phyloP scores from a whole-genome alignment of 2,797 vertebrate genomes.

The Clarias platycephalus region DNA sequence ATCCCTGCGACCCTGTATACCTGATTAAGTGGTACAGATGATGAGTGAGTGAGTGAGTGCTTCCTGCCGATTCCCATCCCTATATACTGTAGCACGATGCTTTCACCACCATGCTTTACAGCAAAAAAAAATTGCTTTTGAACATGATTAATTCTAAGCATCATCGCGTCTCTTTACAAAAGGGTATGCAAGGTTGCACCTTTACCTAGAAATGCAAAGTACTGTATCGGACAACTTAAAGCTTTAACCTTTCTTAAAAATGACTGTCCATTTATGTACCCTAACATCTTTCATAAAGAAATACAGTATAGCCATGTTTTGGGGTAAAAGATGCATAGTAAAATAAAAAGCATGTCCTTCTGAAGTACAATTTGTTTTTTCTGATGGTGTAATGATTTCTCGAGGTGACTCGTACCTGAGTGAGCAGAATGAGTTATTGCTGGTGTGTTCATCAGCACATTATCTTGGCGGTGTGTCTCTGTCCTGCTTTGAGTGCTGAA shows the following conservation, averaged over 20 bases:
- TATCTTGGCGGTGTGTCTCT: constrained; percentile 13
- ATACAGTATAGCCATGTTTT: neutral
- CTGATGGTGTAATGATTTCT: neutral
- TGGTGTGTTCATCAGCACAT: neutral
- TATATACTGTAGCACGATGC: neutral
- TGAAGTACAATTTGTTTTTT: neutral
- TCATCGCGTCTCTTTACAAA: neutral
- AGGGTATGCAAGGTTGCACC: neutral
- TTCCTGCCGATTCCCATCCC: too few species aligned
- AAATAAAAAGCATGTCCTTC: neutral
- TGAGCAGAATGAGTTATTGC: constrained; percentile 40
- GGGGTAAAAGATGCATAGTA: neutral
- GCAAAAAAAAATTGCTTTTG: neutral
- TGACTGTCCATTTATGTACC: neutral
- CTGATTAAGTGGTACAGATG: too few species aligned
- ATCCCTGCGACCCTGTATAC: too few species aligned
- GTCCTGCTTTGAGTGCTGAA: constrained; percentile 25
- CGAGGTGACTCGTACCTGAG: constrained; percentile 45
- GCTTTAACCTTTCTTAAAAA: neutral
- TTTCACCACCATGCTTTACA: neutral
- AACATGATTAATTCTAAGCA: neutral
- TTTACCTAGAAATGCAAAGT: neutral
- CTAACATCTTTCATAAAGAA: neutral
- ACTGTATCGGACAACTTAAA: neutral
- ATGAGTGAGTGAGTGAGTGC: too few species aligned